Evolutionary conservation across 2,888 invertebrate species (phyloP).

Genomic region (Syritta pipiens): DNA sequence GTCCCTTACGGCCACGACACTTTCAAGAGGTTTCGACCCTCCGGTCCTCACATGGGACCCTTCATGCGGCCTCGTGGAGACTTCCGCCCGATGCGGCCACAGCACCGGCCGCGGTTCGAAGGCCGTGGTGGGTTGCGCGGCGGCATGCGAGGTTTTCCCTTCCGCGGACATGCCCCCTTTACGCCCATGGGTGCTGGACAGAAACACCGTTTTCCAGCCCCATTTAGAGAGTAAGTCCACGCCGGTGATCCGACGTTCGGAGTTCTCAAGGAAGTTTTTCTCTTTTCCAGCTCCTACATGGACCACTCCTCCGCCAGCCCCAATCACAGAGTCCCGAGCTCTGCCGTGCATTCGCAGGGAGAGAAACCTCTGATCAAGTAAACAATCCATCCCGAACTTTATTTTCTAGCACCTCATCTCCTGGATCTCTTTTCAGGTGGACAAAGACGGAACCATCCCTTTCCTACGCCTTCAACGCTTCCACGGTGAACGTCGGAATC

Average conservation of each 20-base stretch:
- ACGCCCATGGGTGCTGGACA: constrained; percentile 12
- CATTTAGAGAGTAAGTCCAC: constrained; percentile 41
- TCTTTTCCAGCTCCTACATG: constrained; percentile 22
- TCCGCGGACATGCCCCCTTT: constrained; percentile 38
- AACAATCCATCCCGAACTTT: neutral
- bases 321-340: constrained; percentile 1
- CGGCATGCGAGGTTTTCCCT: constrained; percentile 54
- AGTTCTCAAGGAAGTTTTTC: neutral
- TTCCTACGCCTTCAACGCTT: constrained; percentile 44
- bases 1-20: constrained; percentile 50
- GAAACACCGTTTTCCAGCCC: constrained; percentile 50
- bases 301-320: constrained; percentile 34
- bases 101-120: constrained; percentile 44
- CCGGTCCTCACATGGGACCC: constrained; percentile 68
- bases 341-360: constrained; percentile 4
- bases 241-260: neutral
- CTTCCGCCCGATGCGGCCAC: constrained; percentile 70
- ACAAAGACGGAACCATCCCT: constrained; percentile 55
- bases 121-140: constrained; percentile 65
- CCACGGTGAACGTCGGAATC: constrained; percentile 7
- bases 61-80: constrained; percentile 72
- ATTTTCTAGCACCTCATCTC: neutral
- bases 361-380: constrained; percentile 36
- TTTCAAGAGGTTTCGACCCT: constrained; percentile 68
- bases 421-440: constrained; percentile 23